Evolutionary conservation across 2,797 vertebrate species (phyloP).

Genomic region (Sebastes ruberrimus): DNA sequence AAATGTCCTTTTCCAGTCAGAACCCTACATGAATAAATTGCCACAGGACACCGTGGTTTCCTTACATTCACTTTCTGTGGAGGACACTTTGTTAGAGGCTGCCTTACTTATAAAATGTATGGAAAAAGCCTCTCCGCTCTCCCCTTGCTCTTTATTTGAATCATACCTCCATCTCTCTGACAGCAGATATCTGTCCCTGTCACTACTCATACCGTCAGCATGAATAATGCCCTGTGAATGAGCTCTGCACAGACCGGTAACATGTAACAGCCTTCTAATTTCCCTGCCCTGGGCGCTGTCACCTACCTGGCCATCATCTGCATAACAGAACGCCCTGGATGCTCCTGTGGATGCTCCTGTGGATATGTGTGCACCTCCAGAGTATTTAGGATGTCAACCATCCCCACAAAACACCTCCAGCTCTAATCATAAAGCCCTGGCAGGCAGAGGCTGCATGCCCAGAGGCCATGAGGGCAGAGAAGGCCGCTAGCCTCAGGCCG

Average conservation of each 20-base stretch:
- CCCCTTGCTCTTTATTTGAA: conserved; percentile 41
- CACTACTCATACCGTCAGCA: conserved; percentile 42
- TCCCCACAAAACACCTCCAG: conserved; percentile 50
- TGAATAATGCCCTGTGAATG: conserved; percentile 57
- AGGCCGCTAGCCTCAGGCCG: conserved; percentile 69
- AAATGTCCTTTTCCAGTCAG: neutral
- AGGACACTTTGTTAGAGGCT: conserved; percentile 29
- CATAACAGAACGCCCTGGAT: conserved; percentile 52
- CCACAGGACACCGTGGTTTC: conserved; percentile 27
- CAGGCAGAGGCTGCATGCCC: conserved; percentile 67
- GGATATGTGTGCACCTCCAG: conserved; percentile 15
- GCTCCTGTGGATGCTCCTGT: conserved; percentile 15
- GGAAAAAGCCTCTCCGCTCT: conserved; percentile 13
- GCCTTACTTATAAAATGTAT: conserved; percentile 37
- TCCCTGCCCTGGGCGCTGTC: conserved; percentile 63
- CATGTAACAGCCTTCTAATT: conserved; percentile 67
- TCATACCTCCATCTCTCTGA: conserved; percentile 28
- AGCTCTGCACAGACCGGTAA: conserved; percentile 49
- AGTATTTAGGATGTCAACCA: conserved; percentile 62
- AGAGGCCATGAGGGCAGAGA: conserved; percentile 71
- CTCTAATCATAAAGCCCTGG: conserved; percentile 71
- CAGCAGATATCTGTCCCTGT: conserved; percentile 57
- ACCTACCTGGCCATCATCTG: conserved; percentile 66
- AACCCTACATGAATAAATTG: conserved; percentile 20
- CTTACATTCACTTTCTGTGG: conserved; percentile 25